Percentiles rank a stretch among this genome's conserved stretches.
Evolutionary conservation across 1,140 invertebrate species (phyloP).

Genomic region (Nasonia giraulti): DNA sequence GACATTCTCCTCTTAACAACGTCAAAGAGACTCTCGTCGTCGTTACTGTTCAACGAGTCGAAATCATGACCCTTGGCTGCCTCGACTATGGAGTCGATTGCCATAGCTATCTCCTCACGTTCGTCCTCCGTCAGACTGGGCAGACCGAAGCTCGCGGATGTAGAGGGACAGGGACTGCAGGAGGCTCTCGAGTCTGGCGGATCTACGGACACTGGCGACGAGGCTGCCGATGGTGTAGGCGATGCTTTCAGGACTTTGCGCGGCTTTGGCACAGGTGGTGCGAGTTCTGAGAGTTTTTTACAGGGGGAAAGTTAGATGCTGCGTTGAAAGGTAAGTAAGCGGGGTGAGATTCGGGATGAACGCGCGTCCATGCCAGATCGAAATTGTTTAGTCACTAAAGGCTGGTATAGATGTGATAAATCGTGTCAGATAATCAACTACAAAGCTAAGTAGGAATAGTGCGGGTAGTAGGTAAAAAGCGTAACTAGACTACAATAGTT

Average conservation of each 20-base stretch:
- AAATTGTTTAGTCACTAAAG: too few species aligned
- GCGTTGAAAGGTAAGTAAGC: not conserved
- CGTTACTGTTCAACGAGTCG: not conserved
- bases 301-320: not conserved
- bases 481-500: not conserved
- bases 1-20: not conserved
- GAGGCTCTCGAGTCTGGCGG: not conserved
- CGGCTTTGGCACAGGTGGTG: slow-evolving; percentile 14
- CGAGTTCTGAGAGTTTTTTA: slow-evolving; percentile 8
- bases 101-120: slow-evolving; percentile 47
- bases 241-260: slow-evolving; percentile 30
- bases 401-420: too few species aligned
- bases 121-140: slow-evolving; percentile 50
- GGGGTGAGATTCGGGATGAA: too few species aligned
- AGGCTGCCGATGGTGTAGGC: not conserved
- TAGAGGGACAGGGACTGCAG: not conserved
- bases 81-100: slow-evolving; percentile 47
- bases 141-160: slow-evolving; percentile 14
- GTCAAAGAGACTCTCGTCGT: not conserved
- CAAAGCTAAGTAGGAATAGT: not conserved
- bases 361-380: too few species aligned
- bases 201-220: not conserved
- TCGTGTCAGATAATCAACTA: not conserved
- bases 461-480: not conserved
- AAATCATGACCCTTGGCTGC: slow-evolving; percentile 8